Evolutionary conservation across 37 sponge, comb jelly and placozoan species (phyloP), one percentile per base, ranked within the genome.

Genomic region (Chondrosia reniformis): DNA sequence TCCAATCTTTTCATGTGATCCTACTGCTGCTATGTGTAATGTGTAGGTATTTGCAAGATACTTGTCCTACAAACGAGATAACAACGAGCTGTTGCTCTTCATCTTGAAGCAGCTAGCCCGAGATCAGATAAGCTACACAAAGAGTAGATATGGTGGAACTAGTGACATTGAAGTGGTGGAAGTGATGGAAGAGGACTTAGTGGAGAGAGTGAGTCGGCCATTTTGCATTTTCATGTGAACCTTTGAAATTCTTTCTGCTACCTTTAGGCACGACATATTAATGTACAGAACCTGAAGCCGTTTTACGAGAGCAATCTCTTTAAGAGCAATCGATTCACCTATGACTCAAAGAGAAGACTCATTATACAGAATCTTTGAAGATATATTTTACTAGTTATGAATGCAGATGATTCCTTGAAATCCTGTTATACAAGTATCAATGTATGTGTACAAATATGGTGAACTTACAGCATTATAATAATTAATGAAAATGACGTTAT

Each of bases 11-110:
- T n/a, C n/a, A n/a, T n/a, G n/a, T n/a, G n/a, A n/a, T n/a, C n/a
- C n/a, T n/a, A n/a, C n/a, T n/a, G n/a, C n/a, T n/a, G n/a, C n/a
- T 6, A 56, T 17, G 17, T 17, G 54, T 17, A 49, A 49, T 22
- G 15, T 83, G 72, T 67, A 93, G 89, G 97, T 93, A 33, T 98
- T 98, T 91, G 87, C 91, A 36, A 84, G 81, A 42, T 98, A 95
- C 78, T 79, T 98, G 44, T 62, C 94, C 3, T 98, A 95, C 88
- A 92, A 89, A 76, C 67, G 81, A 28, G 99, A 98, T 76, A 98
- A 98, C 88, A 95, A 98, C 79, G 99, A 98, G 74, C 87, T 98
- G 46, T 82, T 98, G 52, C 74, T 93, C 41, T 98, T 98, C 85
- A 87, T 98, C 39, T 78, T 95, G 44, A 92, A 88, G 82, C 99